Base-by-base conservation (phyloP, 2,113 vertebrate species). In the Prolemur simus region DNA sequence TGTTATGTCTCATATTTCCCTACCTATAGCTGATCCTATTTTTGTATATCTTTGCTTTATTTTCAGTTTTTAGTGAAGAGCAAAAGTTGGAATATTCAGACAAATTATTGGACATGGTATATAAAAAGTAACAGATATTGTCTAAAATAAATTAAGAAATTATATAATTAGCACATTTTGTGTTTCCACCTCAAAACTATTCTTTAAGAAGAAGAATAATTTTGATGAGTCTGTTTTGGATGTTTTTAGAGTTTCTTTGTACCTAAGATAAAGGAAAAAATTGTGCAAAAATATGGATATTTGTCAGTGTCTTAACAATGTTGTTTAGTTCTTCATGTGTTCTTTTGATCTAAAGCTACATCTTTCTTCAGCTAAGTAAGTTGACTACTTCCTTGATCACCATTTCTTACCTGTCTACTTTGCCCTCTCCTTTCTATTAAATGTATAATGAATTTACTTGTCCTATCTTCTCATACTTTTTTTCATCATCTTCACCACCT, bases 131-230 rank as follows among this genome's bases (percentile, higher is more conserved):
- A 25, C 10, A 81, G 13, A 27, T 9, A 71, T 56, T 84, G 10
- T n/a, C 18, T 66, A 89, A 84, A 92, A 54, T 77, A 92, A 91
- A 32, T 80, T 69, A 87, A 54, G 49, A 88, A 91, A 34, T 81
- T 63, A 54, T 66, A 49, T 86, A 80, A 49, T 63, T 5, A 88
- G 47, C 34, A 52, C 14, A 78, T 60, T 23, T 91, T 15, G 23
- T 81, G 39, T 95, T 45, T 89, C 32, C 63, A 56, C 34, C 12
- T 84, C 11, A 87, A 78, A 95, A 45, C 3, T 45, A 32, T 49
- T 68, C 9, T 82, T 85, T 89, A 47, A 56, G 80, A 95, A 54
- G 29, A 29, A 83, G 42, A 77, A 11, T 7, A 63, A 42, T 68
- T 83, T 88, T 68, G 34, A 27, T 52, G 34, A 64, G 21, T n/a